A percentile compares a stretch with the other conserved stretches of the same genome.
These are phyloP conservation scores for Megaustenia siamemsis DNA, from an alignment of 2,888 invertebrate genomes.

Conservation along the genomic window DNA sequence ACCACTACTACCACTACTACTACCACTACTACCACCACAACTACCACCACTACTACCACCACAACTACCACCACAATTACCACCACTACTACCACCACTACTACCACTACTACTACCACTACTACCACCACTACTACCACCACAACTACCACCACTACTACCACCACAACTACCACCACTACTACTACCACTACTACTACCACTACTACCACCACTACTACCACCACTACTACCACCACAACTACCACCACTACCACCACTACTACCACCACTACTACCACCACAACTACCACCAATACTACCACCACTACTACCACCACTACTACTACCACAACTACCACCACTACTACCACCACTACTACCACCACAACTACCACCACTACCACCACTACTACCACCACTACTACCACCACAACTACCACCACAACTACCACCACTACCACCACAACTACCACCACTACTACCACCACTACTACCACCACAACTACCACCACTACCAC, in stretches of 20 bases:
- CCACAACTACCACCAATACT: not conserved
- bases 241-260: slow-evolving; percentile 41
- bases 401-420: not conserved
- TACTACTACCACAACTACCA: slow-evolving; percentile 39
- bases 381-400: not conserved
- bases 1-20: not conserved
- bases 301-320: slow-evolving; percentile 19
- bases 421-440: not conserved
- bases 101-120: not conserved
- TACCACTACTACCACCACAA: not conserved
- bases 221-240: not conserved
- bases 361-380: not conserved
- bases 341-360: slow-evolving; percentile 22
- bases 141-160: slow-evolving; percentile 13
- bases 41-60: slow-evolving; percentile 19
- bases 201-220: slow-evolving; percentile 16
- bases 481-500: slow-evolving; percentile 38
- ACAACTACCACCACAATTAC: slow-evolving; percentile 11
- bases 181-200: slow-evolving; percentile 30
- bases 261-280: slow-evolving; percentile 29
- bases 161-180: not conserved
- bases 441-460: slow-evolving; percentile 41
- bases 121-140: slow-evolving; percentile 23
- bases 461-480: slow-evolving; percentile 41
- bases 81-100: not conserved